Percentiles rank a stretch among this genome's conserved stretches.
Evolutionary conservation across 2,888 invertebrate species (phyloP).

Genomic region (Drosophila infuscata): DNA sequence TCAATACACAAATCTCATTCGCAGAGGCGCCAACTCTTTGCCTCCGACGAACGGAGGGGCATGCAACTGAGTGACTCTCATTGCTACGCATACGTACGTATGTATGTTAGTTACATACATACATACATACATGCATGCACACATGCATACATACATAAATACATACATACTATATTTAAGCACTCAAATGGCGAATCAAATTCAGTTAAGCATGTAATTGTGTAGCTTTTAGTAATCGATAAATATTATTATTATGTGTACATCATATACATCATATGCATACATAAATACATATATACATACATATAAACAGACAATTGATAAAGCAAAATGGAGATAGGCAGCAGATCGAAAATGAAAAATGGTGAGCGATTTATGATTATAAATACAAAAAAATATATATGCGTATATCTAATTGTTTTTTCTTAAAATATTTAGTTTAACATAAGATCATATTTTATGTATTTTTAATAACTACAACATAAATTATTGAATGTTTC

Average conservation of each 20-base stretch:
- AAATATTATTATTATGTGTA: slow-evolving; percentile 24
- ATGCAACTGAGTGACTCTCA: background rate
- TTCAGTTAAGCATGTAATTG: slow-evolving; percentile 71
- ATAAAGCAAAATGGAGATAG: slow-evolving; percentile 1
- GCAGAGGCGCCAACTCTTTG: slow-evolving; percentile 18
- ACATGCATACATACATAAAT: background rate
- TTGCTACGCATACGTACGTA: slow-evolving; percentile 3
- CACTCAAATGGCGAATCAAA: slow-evolving; percentile 65
- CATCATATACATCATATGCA: slow-evolving; percentile 7
- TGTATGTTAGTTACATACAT: background rate
- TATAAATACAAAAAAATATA: slow-evolving; percentile 13
- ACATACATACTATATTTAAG: slow-evolving; percentile 14
- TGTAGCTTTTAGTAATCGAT: slow-evolving; percentile 61
- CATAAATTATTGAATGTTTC: slow-evolving; percentile 76
- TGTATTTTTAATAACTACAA: slow-evolving; percentile 65
- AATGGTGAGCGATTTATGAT: slow-evolving; percentile 6
- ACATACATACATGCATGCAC: background rate
- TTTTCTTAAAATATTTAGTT: slow-evolving; percentile 70
- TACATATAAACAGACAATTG: slow-evolving; percentile 9
- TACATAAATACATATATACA: slow-evolving; percentile 26
- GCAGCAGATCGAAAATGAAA: background rate
- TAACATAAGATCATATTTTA: slow-evolving; percentile 74
- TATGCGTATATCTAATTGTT: slow-evolving; percentile 62
- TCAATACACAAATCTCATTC: slow-evolving; percentile 4
- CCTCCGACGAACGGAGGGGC: background rate